Evolutionary conservation across 2,113 vertebrate species (phyloP).

Genomic region (Tachycineta bicolor): DNA sequence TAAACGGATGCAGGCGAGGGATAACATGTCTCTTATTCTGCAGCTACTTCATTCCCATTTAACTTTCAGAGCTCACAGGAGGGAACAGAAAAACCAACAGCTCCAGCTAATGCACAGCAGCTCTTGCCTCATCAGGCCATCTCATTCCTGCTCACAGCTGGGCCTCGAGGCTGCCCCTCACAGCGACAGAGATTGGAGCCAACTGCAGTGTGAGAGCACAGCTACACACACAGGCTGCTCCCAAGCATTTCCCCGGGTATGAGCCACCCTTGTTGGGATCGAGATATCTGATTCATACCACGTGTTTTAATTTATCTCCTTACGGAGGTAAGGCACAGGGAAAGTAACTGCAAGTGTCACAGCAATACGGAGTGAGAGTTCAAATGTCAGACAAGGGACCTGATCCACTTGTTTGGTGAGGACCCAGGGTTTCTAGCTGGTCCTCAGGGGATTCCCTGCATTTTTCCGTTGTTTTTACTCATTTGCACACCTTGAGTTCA

Average conservation of each 20-base stretch:
- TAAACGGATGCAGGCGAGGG: not conserved
- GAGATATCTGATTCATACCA: not conserved
- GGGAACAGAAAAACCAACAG: slow-evolving; percentile 1
- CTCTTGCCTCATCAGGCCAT: not conserved
- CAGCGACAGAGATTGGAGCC: not conserved
- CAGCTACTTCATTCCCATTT: slow-evolving; percentile 5
- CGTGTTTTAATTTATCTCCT: rapidly evolving
- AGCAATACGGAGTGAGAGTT: not conserved
- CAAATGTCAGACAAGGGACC: not conserved
- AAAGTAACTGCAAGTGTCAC: not conserved
- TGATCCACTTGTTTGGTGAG: not conserved
- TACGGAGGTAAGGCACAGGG: not conserved
- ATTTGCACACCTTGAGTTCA: not conserved
- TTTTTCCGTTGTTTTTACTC: not conserved
- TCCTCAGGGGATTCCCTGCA: not conserved
- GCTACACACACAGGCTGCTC: rapidly evolving
- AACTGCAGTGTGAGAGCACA: not conserved
- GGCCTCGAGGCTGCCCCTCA: not conserved
- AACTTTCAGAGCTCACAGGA: slow-evolving; percentile 32
- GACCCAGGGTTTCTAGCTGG: not conserved
- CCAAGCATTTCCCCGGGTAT: rapidly evolving
- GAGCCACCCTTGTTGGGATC: rapidly evolving
- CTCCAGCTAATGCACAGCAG: not conserved
- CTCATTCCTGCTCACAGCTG: slow-evolving; percentile 25
- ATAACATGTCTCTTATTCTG: not conserved